phyloP scores from a whole-genome alignment of 2,113 vertebrate genomes.

The Arothron firmamentum region DNA sequence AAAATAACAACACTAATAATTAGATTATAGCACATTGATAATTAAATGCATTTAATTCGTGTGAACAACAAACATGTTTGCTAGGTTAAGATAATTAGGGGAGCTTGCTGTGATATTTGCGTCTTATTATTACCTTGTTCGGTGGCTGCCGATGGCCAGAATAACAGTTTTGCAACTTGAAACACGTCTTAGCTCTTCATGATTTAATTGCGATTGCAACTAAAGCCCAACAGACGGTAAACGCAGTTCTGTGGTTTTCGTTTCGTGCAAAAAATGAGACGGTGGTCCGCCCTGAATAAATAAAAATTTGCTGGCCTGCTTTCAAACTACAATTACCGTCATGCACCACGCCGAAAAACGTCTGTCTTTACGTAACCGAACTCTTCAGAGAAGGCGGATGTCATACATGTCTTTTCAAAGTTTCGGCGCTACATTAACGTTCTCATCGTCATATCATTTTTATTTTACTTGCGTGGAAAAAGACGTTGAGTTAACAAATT shows the following conservation, averaged over 20 bases:
- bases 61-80: background rate
- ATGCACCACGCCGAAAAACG: slow-evolving; percentile 32
- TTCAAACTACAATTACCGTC: slow-evolving; percentile 48
- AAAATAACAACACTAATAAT: too few relatives aligned
- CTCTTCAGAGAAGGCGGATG: background rate
- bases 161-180: slow-evolving; percentile 5
- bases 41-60: too few relatives aligned
- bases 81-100: slow-evolving; percentile 7
- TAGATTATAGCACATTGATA: background rate
- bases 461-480: background rate
- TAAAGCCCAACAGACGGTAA: background rate
- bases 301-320: background rate
- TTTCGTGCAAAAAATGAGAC: background rate
- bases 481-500: fast-evolving
- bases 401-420: slow-evolving; percentile 21
- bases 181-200: slow-evolving; percentile 20
- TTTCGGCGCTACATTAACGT: slow-evolving; percentile 4
- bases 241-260: background rate
- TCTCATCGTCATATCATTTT: too few relatives aligned
- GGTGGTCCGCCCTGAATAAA: slow-evolving; percentile 26
- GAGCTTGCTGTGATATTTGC: slow-evolving; percentile 1
- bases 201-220: slow-evolving; percentile 14
- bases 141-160: slow-evolving; percentile 3
- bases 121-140: slow-evolving; percentile 31
- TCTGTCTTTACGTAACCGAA: slow-evolving; percentile 2